phyloP scores from a whole-genome alignment of 2,888 invertebrate genomes.

The Athrips mouffetella region DNA sequence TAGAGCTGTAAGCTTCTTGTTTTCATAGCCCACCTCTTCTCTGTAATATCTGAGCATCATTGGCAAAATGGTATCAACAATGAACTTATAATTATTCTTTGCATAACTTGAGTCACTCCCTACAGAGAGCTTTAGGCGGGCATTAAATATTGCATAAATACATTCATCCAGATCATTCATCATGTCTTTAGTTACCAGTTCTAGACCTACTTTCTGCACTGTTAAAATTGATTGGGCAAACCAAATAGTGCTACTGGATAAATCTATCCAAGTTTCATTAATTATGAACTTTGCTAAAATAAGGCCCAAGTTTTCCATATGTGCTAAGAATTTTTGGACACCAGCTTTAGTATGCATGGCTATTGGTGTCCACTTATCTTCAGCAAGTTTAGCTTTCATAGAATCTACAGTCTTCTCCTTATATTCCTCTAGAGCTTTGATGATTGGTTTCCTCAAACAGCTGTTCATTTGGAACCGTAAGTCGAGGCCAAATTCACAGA shows the following conservation, averaged over 20 bases:
- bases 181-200: slow-evolving; percentile 85
- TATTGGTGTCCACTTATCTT: slow-evolving; percentile 92
- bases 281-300: slow-evolving; percentile 82
- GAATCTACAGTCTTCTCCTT: slow-evolving; percentile 90
- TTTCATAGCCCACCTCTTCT: slow-evolving; percentile 79
- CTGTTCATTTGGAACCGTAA: slow-evolving; percentile 94
- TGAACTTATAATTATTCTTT: slow-evolving; percentile 84
- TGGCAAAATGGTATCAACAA: slow-evolving; percentile 81
- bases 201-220: slow-evolving; percentile 86
- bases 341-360: slow-evolving; percentile 87
- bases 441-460: slow-evolving; percentile 86
- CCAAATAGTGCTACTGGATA: slow-evolving; percentile 88
- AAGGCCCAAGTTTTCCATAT: slow-evolving; percentile 84
- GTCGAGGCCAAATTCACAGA: slow-evolving; percentile 89
- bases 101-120: slow-evolving; percentile 66
- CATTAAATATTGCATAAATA: slow-evolving; percentile 84
- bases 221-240: slow-evolving; percentile 87
- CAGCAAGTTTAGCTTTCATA: slow-evolving; percentile 84
- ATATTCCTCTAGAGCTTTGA: slow-evolving; percentile 86
- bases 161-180: slow-evolving; percentile 85
- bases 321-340: slow-evolving; percentile 82
- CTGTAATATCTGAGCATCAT: slow-evolving; percentile 80
- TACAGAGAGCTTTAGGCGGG: slow-evolving; percentile 81
- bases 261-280: slow-evolving; percentile 82
- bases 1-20: slow-evolving; percentile 69